Evolutionary conservation across 2,113 vertebrate species (phyloP).

Genomic region (Arvicanthis niloticus): DNA sequence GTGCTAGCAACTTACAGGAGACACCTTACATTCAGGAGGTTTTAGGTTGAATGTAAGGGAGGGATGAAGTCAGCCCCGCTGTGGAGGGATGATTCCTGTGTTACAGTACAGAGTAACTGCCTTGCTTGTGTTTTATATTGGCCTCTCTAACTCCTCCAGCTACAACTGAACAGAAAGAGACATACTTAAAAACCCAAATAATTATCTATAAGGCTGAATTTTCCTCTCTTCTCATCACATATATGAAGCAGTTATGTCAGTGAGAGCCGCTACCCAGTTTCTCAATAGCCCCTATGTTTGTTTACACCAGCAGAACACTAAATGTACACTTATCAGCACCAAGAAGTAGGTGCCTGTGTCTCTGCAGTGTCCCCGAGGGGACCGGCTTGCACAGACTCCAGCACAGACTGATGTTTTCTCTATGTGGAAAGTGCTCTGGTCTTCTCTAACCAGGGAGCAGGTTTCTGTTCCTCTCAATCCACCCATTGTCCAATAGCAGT

Average conservation of each 20-base stretch:
- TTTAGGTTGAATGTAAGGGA: background rate
- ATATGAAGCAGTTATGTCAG: rapidly evolving
- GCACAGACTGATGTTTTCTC: background rate
- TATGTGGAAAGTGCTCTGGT: background rate
- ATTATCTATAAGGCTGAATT: background rate
- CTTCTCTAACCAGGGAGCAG: background rate
- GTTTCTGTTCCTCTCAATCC: no score
- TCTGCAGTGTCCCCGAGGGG: rapidly evolving
- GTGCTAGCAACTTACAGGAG: background rate
- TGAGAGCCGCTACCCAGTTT: background rate
- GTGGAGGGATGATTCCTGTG: background rate
- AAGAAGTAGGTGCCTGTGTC: rapidly evolving
- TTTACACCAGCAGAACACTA: background rate
- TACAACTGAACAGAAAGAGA: background rate
- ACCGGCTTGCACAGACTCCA: background rate
- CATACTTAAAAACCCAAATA: background rate
- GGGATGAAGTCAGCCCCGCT: background rate
- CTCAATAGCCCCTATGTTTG: background rate
- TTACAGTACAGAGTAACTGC: background rate
- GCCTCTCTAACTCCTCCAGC: background rate
- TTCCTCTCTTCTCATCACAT: background rate
- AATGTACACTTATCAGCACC: background rate
- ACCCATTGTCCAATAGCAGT: background rate
- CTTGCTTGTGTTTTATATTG: background rate
- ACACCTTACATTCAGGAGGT: background rate